Base-by-base conservation (phyloP, 2,113 vertebrate genomes). In the Sinocyclocheilus rhinocerous region DNA sequence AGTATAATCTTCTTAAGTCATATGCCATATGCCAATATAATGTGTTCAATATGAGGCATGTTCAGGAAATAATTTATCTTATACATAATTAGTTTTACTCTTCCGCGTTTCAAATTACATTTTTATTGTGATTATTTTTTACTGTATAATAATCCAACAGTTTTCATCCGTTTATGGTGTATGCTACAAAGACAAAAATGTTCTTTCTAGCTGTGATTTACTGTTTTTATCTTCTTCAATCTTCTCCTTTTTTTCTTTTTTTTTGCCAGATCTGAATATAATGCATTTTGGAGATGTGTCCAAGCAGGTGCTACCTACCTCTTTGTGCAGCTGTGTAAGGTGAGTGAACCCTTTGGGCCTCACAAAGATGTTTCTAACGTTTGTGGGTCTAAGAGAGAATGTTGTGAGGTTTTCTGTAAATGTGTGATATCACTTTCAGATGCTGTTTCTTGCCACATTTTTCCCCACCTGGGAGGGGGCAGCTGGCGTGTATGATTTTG, bases 221-320 rank as follows among this genome's bases (percentile, higher is more conserved):
- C 22, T 61, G 20, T 86, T 36, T 5, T 81, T 12, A 42, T 73
- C 8, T 36, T 82, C 3, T 48, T 33, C 29, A 33, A 33, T 33
- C 29, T 33, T 33, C 29, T 33, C 3, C 29, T 33, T 33, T 33
- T 36, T 3, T 36, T 36, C n/a, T 36, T 36, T 33, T 42, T 26
- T 6, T 83, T 63, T 63, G 81, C 11, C 88, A 98, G 97, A 81
- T 97, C 97, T 1, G 97, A 98, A 89, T 98, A 98, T 90, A 97
- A 96, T 88, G 97, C 97, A 61, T 98, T 97, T 94, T 98, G 97
- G 97, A 96, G 96, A 90, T 98, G 97, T 89, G 97, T 98, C 59
- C 97, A 98, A 90, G 97, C 97, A 6, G 97, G 97, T 39, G 97
- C 96, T 55, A 97, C 96, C 15, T 98, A 98, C 86, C 94, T 98